These are phyloP conservation scores for Drosophila sordidula DNA, from an alignment of 2,888 invertebrate species.

Conservation along the genomic window DNA sequence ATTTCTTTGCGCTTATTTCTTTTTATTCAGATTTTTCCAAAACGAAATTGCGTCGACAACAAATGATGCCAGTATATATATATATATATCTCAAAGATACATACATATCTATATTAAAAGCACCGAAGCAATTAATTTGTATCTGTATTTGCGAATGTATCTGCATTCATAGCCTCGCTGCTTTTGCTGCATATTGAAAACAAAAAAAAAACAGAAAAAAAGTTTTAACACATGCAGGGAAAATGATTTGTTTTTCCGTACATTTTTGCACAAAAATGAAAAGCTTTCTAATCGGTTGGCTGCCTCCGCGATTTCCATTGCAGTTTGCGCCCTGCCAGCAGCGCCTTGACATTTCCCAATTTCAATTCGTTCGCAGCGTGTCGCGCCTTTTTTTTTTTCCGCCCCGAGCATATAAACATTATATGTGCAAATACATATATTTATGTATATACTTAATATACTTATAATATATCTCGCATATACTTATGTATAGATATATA, in stretches of 20 bases:
- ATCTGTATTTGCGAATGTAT: slow-evolving; percentile 37
- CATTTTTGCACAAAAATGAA: slow-evolving; percentile 70
- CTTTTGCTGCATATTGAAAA: slow-evolving; percentile 26
- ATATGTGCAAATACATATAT: slow-evolving; percentile 19
- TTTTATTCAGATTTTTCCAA: slow-evolving; percentile 34
- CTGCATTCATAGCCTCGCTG: slow-evolving; percentile 23
- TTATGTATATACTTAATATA: slow-evolving; percentile 7
- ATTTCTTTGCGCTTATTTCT: not conserved
- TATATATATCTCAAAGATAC: slow-evolving; percentile 14
- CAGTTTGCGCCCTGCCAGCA: slow-evolving; percentile 69
- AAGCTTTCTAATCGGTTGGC: slow-evolving; percentile 75
- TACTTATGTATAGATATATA: slow-evolving; percentile 29
- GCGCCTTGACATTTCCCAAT: slow-evolving; percentile 71
- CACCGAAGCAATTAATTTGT: slow-evolving; percentile 42
- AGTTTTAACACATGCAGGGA: slow-evolving; percentile 36
- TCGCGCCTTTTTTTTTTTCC: slow-evolving; percentile 48
- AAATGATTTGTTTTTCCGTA: slow-evolving; percentile 72
- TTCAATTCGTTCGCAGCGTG: slow-evolving; percentile 47
- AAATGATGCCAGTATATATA: slow-evolving; percentile 44
- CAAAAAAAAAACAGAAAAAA: not conserved
- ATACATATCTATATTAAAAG: slow-evolving; percentile 26
- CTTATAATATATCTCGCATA: slow-evolving; percentile 2
- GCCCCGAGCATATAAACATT: no score
- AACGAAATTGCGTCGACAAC: slow-evolving; percentile 52
- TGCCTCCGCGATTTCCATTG: slow-evolving; percentile 60